Base-by-base conservation (phyloP, 2,113 vertebrate genomes). In the Silurus meridionalis region DNA sequence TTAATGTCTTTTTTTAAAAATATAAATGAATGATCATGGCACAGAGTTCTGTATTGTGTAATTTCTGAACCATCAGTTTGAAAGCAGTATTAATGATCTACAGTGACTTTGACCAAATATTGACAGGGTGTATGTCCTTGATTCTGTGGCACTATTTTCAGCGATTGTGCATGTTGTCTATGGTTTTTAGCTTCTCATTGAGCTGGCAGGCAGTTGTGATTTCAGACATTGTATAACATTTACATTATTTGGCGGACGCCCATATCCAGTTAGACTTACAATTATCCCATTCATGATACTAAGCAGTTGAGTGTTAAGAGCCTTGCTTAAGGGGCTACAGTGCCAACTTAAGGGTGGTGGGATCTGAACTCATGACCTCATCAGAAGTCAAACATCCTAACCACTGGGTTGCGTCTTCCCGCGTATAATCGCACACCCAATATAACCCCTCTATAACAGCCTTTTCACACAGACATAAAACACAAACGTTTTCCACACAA, bases 61-160 rank as follows among this genome's bases (percentile, higher is more conserved):
- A 23, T 11, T 19, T 55, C 23, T 77, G 50, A 7, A 25, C 19
- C 25, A 14, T 90, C 89, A 90, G 83, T 86, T 83, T 92, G 85
- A 92, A 88, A 94, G 77, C 89, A 80, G 85, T 83, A 83, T 92
- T 92, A 84, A 64, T 90, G 64, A 87, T 91, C 91, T 92, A 90
- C 89, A 87, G 87, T 90, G 82, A 88, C 91, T 92, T 91, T 90
- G 90, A 90, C 91, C 90, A 93, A 89, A 88, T 84, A 80, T 64
- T 89, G 85, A 89, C 84, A 77, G 25, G 75, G 87, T 82, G 79
- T 82, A 75, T n/a, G 87, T 87, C 83, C 87, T 75, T 87, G n/a
- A 48, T 80, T 79, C 84, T 81, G 63, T 79, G 83, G 66, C 17
- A 69, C 66, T 86, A 48, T 87, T 11, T 87, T 83, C 77, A 81